Base-by-base conservation (phyloP, 1,140 invertebrate species). In the Drosophila malerkotliana region DNA sequence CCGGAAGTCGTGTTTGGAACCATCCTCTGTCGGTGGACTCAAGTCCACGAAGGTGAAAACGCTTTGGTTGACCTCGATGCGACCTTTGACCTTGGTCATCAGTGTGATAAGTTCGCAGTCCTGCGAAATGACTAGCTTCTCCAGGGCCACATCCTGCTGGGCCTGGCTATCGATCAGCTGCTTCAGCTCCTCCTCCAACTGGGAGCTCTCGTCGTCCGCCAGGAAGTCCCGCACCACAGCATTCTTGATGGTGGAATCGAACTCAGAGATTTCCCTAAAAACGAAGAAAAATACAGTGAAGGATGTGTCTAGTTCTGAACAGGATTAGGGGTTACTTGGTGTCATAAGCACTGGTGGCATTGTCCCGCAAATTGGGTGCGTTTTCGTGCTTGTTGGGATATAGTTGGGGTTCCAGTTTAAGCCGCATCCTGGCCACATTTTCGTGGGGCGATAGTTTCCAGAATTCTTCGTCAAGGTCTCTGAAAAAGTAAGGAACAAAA, bases 371-470 rank as follows among this genome's bases (percentile, higher is more conserved):
- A 57, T 93, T 92, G 62, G 94, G 94, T 0, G 95, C 94, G 61
- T 95, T 94, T n/a, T 92, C 92, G 71, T 95, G 95, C 32, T 84
- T 81, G 32, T 91, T 91, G 30, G 91, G 90, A 94, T 94, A 92
- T 92, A 95, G 64, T 92, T 92, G 76, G 0, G 93, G 94, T 45
- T 93, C 92, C 51, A 95, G 82, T 76, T 95, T 95, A 1, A 94
- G 92, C 15, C 94, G 92, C 95, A 95, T 95, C 34, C 95, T 92
- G 1, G 93, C 93, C 39, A 93, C 93, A 81, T 95, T 95, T 76
- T 95, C 95, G 71, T 95, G 93, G 39, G 93, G 93, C 3, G 94
- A 95, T 4, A 95, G 87, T 71, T 94, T 94, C 94, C 93, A 94
- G 66, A 93, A 92, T 45, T 92, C 83, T 24, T 91, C 82, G 2